phyloP scores from a whole-genome alignment of 1,140 invertebrate genomes.

The Chlorops oryzae region DNA sequence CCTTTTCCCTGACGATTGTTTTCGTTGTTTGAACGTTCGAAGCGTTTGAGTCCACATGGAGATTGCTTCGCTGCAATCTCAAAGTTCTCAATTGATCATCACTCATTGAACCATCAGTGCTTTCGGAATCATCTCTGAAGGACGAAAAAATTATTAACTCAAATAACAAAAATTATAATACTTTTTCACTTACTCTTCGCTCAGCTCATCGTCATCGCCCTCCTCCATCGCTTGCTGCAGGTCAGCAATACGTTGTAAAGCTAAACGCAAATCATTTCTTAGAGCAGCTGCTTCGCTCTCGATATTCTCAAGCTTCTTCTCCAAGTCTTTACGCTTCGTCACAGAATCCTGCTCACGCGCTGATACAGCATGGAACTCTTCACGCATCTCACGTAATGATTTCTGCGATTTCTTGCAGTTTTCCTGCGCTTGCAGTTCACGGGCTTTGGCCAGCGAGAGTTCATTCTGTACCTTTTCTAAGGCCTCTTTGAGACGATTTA shows the following conservation, averaged over 20 bases:
- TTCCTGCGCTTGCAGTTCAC: slow-evolving; percentile 72
- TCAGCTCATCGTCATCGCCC: slow-evolving; percentile 60
- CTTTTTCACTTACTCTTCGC: slow-evolving; percentile 52
- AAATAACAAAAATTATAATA: neutral
- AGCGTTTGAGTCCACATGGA: slow-evolving; percentile 15
- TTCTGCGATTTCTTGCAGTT: slow-evolving; percentile 66
- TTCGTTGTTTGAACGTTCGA: slow-evolving; percentile 30
- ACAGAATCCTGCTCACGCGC: slow-evolving; percentile 66
- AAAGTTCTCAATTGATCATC: slow-evolving; percentile 40
- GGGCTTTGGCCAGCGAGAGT: slow-evolving; percentile 59
- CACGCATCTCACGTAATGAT: slow-evolving; percentile 62
- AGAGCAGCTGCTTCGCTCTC: slow-evolving; percentile 60
- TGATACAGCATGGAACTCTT: slow-evolving; percentile 60
- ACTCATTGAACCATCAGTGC: slow-evolving; percentile 39
- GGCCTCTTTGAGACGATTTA: slow-evolving; percentile 73
- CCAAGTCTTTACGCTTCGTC: slow-evolving; percentile 62
- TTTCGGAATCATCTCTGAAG: slow-evolving; percentile 39
- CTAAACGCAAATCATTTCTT: slow-evolving; percentile 68
- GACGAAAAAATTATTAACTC: neutral
- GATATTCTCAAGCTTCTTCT: slow-evolving; percentile 61
- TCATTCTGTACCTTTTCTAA: slow-evolving; percentile 74
- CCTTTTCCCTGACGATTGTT: slow-evolving; percentile 41
- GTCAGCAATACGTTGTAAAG: slow-evolving; percentile 77
- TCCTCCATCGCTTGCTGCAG: slow-evolving; percentile 80
- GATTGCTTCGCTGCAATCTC: slow-evolving; percentile 35